These are phyloP conservation scores for Tragopan temminckii DNA, from an alignment of 2,797 vertebrate genomes.

Conservation along the genomic window DNA sequence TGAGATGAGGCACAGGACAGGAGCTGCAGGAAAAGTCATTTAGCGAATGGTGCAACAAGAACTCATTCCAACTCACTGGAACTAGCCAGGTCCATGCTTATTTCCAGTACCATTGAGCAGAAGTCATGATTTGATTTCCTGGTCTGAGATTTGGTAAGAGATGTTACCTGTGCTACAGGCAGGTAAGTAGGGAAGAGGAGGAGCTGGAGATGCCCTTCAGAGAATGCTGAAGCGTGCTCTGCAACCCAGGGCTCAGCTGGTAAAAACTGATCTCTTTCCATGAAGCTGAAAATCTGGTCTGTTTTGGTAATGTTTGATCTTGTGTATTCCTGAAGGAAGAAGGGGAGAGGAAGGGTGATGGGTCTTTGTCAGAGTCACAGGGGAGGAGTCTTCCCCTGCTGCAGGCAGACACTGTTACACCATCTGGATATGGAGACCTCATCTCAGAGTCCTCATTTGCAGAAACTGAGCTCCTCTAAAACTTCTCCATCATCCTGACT, in stretches of 20 bases:
- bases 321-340: no score
- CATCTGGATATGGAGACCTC: neutral
- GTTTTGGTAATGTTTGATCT: neutral
- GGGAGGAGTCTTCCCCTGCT: neutral
- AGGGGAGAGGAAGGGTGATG: no score
- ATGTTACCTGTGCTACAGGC: neutral
- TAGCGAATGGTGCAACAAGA: no score
- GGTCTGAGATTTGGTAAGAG: neutral
- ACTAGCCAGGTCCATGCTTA: neutral
- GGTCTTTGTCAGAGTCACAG: neutral
- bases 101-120: neutral
- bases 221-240: neutral
- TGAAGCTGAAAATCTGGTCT: neutral
- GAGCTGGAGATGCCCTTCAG: neutral
- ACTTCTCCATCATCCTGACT: neutral
- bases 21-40: neutral
- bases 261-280: neutral
- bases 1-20: neutral
- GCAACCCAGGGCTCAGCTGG: neutral
- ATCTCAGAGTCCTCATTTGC: neutral
- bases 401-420: neutral
- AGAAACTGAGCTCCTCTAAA: neutral
- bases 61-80: neutral
- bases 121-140: neutral
- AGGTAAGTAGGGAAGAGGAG: neutral